A percentile compares a stretch with the other conserved stretches of the same genome.
phyloP scores from a whole-genome alignment of 2,113 vertebrate species.

The Peromyscus maniculatus region DNA sequence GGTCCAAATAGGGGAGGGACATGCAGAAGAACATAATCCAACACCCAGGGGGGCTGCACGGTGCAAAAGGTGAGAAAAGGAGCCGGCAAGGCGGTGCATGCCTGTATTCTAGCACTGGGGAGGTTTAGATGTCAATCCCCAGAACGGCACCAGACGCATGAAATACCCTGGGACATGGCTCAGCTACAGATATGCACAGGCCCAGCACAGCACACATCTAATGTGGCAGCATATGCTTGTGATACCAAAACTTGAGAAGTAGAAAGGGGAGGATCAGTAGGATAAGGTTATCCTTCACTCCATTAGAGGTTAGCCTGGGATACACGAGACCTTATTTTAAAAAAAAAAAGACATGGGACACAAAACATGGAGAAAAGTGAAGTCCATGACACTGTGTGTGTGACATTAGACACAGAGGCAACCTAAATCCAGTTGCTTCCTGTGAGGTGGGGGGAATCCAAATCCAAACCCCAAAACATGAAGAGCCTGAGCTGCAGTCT shows the following conservation, averaged over 20 bases:
- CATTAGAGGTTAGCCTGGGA: background rate
- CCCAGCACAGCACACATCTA: background rate
- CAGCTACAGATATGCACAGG: background rate
- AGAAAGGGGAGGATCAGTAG: background rate
- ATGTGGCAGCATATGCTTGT: background rate
- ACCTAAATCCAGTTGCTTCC: background rate
- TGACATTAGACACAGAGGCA: background rate
- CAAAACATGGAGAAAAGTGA: background rate
- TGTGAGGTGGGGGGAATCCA: background rate
- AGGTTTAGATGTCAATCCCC: no score
- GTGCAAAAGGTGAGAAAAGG: no score
- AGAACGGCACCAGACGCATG: background rate
- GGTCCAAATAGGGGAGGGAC: background rate
- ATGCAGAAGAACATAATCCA: background rate
- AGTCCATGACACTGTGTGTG: background rate
- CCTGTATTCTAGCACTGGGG: background rate
- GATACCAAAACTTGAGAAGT: background rate
- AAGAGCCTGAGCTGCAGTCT: background rate
- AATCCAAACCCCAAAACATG: background rate
- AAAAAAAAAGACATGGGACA: background rate
- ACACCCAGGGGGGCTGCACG: background rate
- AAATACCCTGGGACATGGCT: background rate
- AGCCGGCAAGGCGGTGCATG: accelerated
- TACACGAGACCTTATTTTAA: background rate
- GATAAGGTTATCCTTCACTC: background rate